Evolutionary conservation across 2,797 vertebrate genomes (phyloP), one percentile per base, ranked within the genome.

Genomic region (Melanotaenia nigrans): DNA sequence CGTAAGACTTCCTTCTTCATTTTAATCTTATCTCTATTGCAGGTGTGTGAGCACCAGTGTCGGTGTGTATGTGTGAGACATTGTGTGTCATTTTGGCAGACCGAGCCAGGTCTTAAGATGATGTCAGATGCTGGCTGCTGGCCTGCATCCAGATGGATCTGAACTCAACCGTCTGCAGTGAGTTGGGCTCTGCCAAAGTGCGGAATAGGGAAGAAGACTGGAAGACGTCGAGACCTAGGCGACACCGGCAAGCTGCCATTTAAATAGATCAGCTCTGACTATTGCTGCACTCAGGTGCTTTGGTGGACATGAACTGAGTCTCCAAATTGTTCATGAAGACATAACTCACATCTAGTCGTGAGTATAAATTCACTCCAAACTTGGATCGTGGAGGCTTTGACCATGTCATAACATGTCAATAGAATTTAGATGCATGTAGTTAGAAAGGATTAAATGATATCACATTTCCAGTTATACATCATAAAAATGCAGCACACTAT

Each of bases 71-170:
- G 65, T 61, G 33, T 47, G 58, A 71, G 68, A 77, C 61, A 68
- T 72, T 42, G 42, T 25, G 68, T 82, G 85, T 81, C 64, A 65
- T 65, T 63, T 58, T 49, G 49, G 51, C 59, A 65, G 85, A 80
- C 64, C 40, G 78, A 63, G 64, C 81, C 85, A 77, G 76, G 68
- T 81, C 84, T 85, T 83, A 66, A 63, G 81, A 89, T 81, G 83
- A 84, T 75, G 84, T 89, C 83, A 87, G 75, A 81, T 71, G 80
- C 75, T 75, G 49, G 75, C 32, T 66, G 69, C 45, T 87, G 85
- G 86, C 74, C 78, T 55, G 30, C 77, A 75, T 90, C 84, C 82
- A 88, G 71, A 54, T 66, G 82, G 75, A 84, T 75, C 60, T 47
- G 24, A 72, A 72, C 57, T 56, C 51, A 33, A 77, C 82, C 71